A percentile compares a stretch with the other conserved stretches of the same genome.
Evolutionary conservation across 2,113 vertebrate species (phyloP).

Genomic region (Lontra canadensis): DNA sequence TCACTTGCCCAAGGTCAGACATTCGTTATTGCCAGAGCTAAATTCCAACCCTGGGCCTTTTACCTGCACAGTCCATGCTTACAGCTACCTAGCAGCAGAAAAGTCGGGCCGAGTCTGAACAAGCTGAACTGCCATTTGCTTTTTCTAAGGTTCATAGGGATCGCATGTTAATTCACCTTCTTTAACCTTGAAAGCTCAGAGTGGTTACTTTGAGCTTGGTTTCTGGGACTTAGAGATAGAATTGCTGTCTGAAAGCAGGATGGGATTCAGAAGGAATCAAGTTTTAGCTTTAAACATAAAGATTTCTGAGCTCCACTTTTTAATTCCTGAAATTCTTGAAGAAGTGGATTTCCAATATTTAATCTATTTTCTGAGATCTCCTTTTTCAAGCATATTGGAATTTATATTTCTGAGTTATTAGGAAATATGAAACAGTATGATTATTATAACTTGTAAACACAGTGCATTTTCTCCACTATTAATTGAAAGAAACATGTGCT

Average conservation of each 20-base stretch:
- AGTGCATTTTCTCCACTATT: neutral
- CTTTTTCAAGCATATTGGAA: neutral
- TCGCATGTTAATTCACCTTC: neutral
- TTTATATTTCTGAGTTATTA: conserved; percentile 32
- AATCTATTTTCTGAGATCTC: conserved; percentile 16
- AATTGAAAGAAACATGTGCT: neutral
- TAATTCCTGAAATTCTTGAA: conserved; percentile 45
- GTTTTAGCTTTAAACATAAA: conserved; percentile 7
- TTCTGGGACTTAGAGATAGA: neutral
- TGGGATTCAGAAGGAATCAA: neutral
- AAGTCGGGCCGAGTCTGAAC: neutral
- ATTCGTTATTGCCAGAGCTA: neutral
- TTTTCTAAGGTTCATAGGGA: neutral
- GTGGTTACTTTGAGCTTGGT: neutral
- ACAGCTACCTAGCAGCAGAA: neutral
- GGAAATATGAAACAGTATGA: neutral
- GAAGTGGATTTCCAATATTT: conserved; percentile 13
- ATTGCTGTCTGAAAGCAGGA: neutral
- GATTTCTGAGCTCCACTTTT: neutral
- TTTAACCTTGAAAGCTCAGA: neutral
- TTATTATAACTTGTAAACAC: neutral
- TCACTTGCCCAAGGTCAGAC: neutral
- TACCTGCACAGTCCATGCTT: neutral
- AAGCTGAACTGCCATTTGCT: neutral
- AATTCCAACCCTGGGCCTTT: neutral